A percentile compares a stretch with the other conserved stretches of the same genome.
These are phyloP conservation scores for Argopecten irradians DNA, from an alignment of 1,140 invertebrate species.

Conservation along the genomic window DNA sequence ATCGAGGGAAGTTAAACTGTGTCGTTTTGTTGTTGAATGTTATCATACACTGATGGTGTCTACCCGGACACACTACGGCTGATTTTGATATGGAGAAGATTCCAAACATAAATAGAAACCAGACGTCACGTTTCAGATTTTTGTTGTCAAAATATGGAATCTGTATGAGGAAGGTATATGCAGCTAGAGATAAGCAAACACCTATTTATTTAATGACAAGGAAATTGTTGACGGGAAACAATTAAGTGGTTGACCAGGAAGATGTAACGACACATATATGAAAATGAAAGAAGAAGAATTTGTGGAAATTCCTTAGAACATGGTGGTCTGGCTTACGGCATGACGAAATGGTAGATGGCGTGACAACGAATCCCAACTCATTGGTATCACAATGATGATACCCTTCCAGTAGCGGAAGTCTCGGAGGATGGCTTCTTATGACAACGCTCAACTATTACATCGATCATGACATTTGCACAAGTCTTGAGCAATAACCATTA, in stretches of 20 bases:
- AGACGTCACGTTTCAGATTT: not conserved
- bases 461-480: too few species aligned
- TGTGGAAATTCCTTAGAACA: not conserved
- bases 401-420: too few species aligned
- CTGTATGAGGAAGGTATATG: not conserved
- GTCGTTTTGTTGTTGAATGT: not conserved
- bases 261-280: not conserved
- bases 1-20: not conserved
- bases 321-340: not conserved
- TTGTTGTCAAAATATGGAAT: not conserved
- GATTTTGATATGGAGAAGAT: not conserved
- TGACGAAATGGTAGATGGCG: too few species aligned
- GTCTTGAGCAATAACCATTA: too few species aligned
- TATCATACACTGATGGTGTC: not conserved
- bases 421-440: too few species aligned
- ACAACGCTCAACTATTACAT: too few species aligned
- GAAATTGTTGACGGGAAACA: not conserved
- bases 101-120: not conserved
- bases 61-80: not conserved
- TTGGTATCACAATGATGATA: too few species aligned
- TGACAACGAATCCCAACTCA: too few species aligned
- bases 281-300: not conserved
- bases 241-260: not conserved
- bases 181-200: not conserved
- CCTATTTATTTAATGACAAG: too few species aligned